Conservation (phyloP, 2,888 invertebrate genomes). For the Glaucopsyche alexis region DNA sequence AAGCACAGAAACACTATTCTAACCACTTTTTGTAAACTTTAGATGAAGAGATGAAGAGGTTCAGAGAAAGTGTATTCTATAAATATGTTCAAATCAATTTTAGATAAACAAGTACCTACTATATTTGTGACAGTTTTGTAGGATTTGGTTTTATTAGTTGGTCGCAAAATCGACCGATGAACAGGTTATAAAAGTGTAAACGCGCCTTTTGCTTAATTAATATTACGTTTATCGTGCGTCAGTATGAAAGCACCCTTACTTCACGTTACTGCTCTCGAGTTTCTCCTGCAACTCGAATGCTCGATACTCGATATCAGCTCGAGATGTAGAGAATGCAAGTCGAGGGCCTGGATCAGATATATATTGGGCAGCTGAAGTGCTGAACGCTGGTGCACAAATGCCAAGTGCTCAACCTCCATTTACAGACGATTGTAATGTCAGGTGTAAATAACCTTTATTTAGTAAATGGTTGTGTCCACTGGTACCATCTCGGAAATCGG, state of each 20-base stretch:
- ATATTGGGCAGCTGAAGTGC: conserved; percentile 30
- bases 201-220: too few relatives aligned
- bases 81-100: too few relatives aligned
- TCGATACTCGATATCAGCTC: conserved; percentile 65
- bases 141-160: too few relatives aligned
- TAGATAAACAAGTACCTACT: too few relatives aligned
- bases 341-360: conserved; percentile 49
- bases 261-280: conserved; percentile 50
- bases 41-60: too few relatives aligned
- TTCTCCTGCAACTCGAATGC: conserved; percentile 58
- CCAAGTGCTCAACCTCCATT: conserved; percentile 11
- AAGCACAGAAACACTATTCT: too few relatives aligned
- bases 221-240: not conserved
- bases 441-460: conserved; percentile 19
- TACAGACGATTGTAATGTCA: conserved; percentile 9
- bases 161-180: too few relatives aligned
- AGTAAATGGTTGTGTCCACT: not conserved
- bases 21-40: too few relatives aligned
- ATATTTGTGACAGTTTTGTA: too few relatives aligned
- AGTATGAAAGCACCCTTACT: not conserved
- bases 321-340: conserved; percentile 69
- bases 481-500: not conserved
- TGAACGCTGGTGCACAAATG: conserved; percentile 1
- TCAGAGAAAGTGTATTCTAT: too few relatives aligned
- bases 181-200: too few relatives aligned